A percentile compares a stretch with the other conserved stretches of the same genome.
These are phyloP conservation scores for Babylonia areolata DNA, from an alignment of 1,140 invertebrate species.

Conservation along the genomic window DNA sequence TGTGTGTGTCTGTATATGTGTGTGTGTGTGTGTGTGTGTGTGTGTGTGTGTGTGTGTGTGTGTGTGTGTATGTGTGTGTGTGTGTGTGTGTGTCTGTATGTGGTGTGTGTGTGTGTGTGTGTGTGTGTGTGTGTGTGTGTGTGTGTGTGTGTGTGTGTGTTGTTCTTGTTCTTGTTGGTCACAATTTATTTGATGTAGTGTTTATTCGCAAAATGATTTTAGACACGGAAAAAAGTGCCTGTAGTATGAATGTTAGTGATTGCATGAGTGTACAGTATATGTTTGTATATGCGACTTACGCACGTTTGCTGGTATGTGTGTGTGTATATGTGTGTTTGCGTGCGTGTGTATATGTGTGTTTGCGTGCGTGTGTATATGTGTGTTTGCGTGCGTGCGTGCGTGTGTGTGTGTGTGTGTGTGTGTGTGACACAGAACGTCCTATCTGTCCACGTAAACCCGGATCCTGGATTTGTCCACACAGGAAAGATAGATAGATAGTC, in stretches of 20 bases:
- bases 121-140: neutral
- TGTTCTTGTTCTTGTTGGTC: too few relatives aligned
- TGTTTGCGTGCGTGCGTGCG: neutral
- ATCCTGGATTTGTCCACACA: too few relatives aligned
- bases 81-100: neutral
- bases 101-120: neutral
- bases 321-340: neutral
- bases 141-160: too few relatives aligned
- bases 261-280: too few relatives aligned
- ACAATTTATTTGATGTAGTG: too few relatives aligned
- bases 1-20: neutral
- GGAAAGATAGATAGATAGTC: too few relatives aligned
- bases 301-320: neutral
- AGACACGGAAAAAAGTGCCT: too few relatives aligned
- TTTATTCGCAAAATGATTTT: too few relatives aligned
- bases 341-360: neutral
- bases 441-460: too few relatives aligned
- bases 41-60: neutral
- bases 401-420: conserved; percentile 16
- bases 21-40: conserved; percentile 11
- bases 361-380: neutral
- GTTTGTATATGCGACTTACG: neutral
- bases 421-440: too few relatives aligned
- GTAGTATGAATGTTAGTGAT: too few relatives aligned
- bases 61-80: neutral